phyloP scores from a whole-genome alignment of 2,888 invertebrate species.

The Watsonalla cultraria region DNA sequence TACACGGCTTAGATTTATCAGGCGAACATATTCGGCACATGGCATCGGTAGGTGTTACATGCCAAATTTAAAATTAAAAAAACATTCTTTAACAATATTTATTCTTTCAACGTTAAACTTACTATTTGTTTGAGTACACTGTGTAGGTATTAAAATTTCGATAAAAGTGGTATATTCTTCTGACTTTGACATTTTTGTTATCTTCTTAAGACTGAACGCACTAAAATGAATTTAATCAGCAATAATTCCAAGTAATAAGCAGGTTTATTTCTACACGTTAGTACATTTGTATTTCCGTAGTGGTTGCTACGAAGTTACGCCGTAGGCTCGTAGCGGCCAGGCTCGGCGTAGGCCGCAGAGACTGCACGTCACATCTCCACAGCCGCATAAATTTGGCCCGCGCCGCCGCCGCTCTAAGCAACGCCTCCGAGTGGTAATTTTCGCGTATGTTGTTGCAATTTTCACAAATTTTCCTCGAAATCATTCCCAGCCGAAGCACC shows the following conservation, averaged over 20 bases:
- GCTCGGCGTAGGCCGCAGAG: constrained; percentile 33
- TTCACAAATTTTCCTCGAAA: constrained; percentile 71
- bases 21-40: too few relatives aligned
- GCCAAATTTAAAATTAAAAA: too few relatives aligned
- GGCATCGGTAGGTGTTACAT: too few relatives aligned
- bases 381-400: constrained; percentile 55
- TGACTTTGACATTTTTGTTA: too few relatives aligned
- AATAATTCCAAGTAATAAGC: background rate
- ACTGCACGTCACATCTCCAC: constrained; percentile 49
- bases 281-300: constrained; percentile 22
- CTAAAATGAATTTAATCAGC: too few relatives aligned
- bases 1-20: too few relatives aligned
- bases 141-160: too few relatives aligned
- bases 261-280: constrained; percentile 13
- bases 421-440: constrained; percentile 70
- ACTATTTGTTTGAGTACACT: too few relatives aligned
- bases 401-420: constrained; percentile 53
- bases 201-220: too few relatives aligned
- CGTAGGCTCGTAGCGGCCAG: constrained; percentile 22
- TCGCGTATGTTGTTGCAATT: constrained; percentile 73
- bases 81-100: too few relatives aligned
- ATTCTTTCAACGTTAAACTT: too few relatives aligned
- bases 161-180: too few relatives aligned
- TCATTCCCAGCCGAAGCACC: constrained; percentile 56
- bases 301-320: constrained; percentile 21